These are phyloP conservation scores for Triplophysa dalaica DNA, from an alignment of 2,113 vertebrate species.

Conservation along the genomic window DNA sequence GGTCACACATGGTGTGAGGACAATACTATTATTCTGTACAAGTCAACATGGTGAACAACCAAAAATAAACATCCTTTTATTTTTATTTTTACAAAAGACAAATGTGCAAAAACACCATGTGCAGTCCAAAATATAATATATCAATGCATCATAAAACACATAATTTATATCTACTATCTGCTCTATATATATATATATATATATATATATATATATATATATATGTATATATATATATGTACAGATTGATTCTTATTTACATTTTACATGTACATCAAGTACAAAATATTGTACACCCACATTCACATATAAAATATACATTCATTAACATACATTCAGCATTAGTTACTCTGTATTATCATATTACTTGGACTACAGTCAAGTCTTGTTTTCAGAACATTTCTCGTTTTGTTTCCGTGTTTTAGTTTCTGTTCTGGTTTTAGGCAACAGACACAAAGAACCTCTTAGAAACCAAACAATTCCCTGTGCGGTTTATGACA, in stretches of 20 bases:
- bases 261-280: conserved; percentile 35
- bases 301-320: conserved; percentile 25
- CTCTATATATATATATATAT: neutral
- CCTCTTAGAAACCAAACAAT: neutral
- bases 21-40: neutral
- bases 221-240: neutral
- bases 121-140: conserved; percentile 49
- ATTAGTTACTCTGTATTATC: conserved; percentile 4
- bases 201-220: neutral
- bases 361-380: neutral
- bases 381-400: neutral
- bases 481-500: neutral
- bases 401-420: conserved; percentile 33
- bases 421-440: conserved; percentile 49
- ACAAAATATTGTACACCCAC: conserved; percentile 38
- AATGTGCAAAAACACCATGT: neutral
- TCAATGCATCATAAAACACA: conserved; percentile 28
- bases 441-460: neutral
- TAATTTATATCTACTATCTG: neutral
- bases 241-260: conserved; percentile 33
- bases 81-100: neutral
- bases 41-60: neutral
- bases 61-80: neutral
- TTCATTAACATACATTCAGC: conserved; percentile 5
- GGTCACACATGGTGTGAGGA: neutral